Base-by-base conservation (phyloP, 92 coral and sea anemone species). In the Zoanthus gigantus region DNA sequence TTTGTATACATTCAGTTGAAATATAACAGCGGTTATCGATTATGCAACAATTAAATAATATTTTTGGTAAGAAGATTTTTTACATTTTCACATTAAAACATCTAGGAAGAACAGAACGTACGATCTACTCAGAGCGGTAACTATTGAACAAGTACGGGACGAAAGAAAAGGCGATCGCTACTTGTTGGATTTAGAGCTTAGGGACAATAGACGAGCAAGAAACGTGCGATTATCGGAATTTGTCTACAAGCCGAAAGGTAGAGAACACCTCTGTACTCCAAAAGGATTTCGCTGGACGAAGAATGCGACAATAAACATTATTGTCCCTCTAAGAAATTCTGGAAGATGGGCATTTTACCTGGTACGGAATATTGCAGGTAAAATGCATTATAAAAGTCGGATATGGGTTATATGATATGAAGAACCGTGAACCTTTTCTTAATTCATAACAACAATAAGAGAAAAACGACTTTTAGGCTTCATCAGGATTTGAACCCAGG, bases 281-380 rank as follows among this genome's bases (percentile, higher is more conserved):
- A 91, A 87, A 34, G 91, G 91, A 45, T 95, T 97, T 73, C 88
- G 76, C 6, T 97, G 99, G 99, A 89, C 34, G 17, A 95, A 90
- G 77, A 48, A 90, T 16, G 96, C 90, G 52, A 90, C 92, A 1
- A 98, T 97, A 7, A 93, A 97, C 31, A 80, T 97, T 9, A 91
- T 97, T 30, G 99, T 97, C 4, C 99, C 99, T 50, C 80, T 96
- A 14, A 96, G 87, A 71, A 91, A 94, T 77, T 89, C 94, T 7
- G 99, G 97, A 12, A 90, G 98, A 16, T 97, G 99, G 99, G 99
- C 98, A 0, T 87, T 92, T 44, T 92, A 97, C 85, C 90, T 97
- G 52, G 94, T 97, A 15, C 90, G 89, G 74, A 97, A 97, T 58
- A 80, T 97, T 15, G 99, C 95, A 89, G 98, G 98, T 93, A 50